Evolutionary conservation across 2,888 invertebrate genomes (phyloP), one percentile per base, ranked within the genome.

Genomic region (Pycnomerus fuliginosus): DNA sequence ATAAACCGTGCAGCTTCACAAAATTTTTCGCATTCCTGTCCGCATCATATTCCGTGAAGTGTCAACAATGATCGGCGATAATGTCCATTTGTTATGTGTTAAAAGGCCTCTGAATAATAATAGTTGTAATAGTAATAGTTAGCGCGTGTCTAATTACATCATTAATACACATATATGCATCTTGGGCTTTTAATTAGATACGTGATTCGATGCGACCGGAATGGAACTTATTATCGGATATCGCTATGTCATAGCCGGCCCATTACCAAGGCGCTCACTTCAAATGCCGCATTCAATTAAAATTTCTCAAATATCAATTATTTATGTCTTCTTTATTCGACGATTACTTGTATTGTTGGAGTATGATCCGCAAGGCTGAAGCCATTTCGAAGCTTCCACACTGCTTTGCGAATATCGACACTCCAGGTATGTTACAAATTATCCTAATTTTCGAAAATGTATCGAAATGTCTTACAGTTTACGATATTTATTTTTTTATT

Each of bases 161-260:
- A 56, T 61, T 60, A 61, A 60, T 61, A 58, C 50, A 57, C 52
- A 59, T 52, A 58, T 48, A 50, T 52, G 45, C 52, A 52, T 49
- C 51, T 49, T 53, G 55, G 50, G 48, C 50, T 63, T n/a, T n/a
- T 64, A 65, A 65, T 64, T 65, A 64, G 60, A 40, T 64, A 63
- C 65, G 64, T 63, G 65, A 64, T 60, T 61, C 61, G 60, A 58
- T 56, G 53, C 58, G 50, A 53, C 50, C 50, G 55, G 57, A 60
- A 61, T 58, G 58, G 50, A 61, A 58, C 55, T 62, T 60, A 60
- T 62, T 50, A 49, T 48, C 47, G 38, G 53, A 62, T 60, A 60
- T 60, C 58, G 59, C 60, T 52, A 50, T 56, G 56, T 58, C 60
- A 58, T 58, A 59, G 47, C 52, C 51, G 46, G 52, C 44, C 57